Base-by-base conservation (phyloP, 1,140 invertebrate genomes). In the Melanaphis sacchari region DNA sequence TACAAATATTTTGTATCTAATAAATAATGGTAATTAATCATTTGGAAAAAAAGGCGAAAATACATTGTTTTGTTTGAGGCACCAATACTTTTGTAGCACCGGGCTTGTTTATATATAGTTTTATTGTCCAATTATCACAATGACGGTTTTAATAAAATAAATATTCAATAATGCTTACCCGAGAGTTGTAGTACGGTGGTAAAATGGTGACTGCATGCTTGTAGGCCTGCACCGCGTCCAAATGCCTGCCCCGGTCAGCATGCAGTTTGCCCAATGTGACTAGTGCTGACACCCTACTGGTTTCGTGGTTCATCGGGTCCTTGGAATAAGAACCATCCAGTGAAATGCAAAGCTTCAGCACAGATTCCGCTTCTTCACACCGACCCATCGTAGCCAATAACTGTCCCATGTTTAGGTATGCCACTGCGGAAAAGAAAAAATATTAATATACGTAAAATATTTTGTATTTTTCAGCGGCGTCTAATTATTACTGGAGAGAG, bases 371-470 rank as follows among this genome's bases (percentile, higher is more conserved):
- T 95, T 99, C 98, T 88, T 97, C 96, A 94, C 97, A 96, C 87
- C 97, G 96, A 24, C 98, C 98, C 89, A 98, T 96, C 21, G 97
- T 96, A 94, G 98, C 97, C 94, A 99, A 96, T 41, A 98, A 97
- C 94, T 98, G 97, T 3, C 98, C 99, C 94, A 99, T 96, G 95
- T 99, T 99, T 93, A 99, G 97, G 95, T 99, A 98, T 81, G 99
- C 99, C 96, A 99, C 98, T 99, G 96, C 43, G 97, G 94, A 94
- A 2, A 18, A 40, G 18, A 59, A 31, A 54, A 15, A 36, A 26
- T 6, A 15, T n/a, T 6, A 18, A n/a, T 76, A n/a, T 76, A n/a
- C 9, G n/a, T 76, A 6, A n/a, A n/a, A n/a, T 76, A 76, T 66
- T 9, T 24, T 59, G 31, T 59, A 26, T 26, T 52, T 0, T 54